phyloP scores from a whole-genome alignment of 2,797 vertebrate species.

The Vipera ursinii region DNA sequence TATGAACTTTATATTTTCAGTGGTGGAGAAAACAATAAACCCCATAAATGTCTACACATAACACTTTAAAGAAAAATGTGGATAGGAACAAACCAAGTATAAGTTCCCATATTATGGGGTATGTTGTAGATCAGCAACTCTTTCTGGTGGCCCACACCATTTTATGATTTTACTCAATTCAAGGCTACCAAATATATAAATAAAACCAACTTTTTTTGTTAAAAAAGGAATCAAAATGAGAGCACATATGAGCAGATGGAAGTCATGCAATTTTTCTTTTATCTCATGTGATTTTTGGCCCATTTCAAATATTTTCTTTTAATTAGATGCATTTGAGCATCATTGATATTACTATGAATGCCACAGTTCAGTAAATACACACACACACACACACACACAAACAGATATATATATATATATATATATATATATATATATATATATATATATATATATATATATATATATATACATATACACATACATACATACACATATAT shows the following conservation, averaged over 20 bases:
- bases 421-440: too few relatives aligned
- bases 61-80: neutral
- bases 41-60: neutral
- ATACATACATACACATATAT: too few relatives aligned
- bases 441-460: too few relatives aligned
- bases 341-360: neutral
- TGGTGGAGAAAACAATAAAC: neutral
- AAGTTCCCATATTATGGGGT: neutral
- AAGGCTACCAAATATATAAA: neutral
- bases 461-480: too few relatives aligned
- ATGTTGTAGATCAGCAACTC: neutral
- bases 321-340: neutral
- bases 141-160: neutral
- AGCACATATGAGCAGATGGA: neutral
- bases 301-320: neutral
- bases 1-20: neutral
- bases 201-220: neutral
- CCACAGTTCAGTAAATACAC: neutral
- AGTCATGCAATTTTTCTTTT: neutral
- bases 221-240: neutral
- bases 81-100: neutral
- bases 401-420: too few relatives aligned
- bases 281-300: neutral
- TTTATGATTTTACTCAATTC: neutral
- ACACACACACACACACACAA: too few relatives aligned